A percentile compares a stretch with the other conserved stretches of the same genome.
Conservation (phyloP, 2,797 vertebrate genomes). For the Myiothlypis chrysogaster region DNA sequence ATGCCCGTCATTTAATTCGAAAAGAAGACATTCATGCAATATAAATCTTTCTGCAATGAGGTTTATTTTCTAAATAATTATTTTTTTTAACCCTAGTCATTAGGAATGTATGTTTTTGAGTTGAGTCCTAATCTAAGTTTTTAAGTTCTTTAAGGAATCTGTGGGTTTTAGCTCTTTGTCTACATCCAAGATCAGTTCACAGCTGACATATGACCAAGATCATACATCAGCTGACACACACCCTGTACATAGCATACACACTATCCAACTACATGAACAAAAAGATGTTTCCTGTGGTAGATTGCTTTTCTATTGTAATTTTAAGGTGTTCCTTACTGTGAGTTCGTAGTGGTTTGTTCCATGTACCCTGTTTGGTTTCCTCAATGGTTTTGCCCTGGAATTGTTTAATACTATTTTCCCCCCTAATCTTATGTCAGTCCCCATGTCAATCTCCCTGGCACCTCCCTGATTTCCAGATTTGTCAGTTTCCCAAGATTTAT, state of each 20-base stretch:
- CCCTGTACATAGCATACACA: not conserved
- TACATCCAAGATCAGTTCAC: not conserved
- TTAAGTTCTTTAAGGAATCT: not conserved
- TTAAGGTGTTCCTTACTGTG: not conserved
- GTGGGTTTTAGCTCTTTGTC: not conserved
- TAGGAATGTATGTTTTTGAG: not conserved
- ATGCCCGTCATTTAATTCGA: conserved; percentile 4
- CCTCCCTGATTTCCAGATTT: not conserved
- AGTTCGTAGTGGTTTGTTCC: not conserved
- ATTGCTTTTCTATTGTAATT: not conserved
- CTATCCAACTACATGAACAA: not conserved
- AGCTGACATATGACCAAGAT: too few species aligned
- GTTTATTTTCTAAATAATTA: not conserved
- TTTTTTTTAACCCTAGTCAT: not conserved
- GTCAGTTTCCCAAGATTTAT: not conserved
- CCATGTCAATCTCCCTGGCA: not conserved
- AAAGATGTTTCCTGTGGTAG: not conserved
- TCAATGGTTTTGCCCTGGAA: not conserved
- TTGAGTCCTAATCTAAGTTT: not conserved
- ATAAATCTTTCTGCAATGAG: conserved; percentile 19
- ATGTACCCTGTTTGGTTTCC: not conserved
- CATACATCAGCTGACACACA: not conserved
- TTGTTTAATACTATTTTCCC: not conserved
- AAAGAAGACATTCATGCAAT: not conserved
- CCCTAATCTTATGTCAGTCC: not conserved